Conservation (phyloP, 1,140 invertebrate species). For the Drosophila rhopaloa region DNA sequence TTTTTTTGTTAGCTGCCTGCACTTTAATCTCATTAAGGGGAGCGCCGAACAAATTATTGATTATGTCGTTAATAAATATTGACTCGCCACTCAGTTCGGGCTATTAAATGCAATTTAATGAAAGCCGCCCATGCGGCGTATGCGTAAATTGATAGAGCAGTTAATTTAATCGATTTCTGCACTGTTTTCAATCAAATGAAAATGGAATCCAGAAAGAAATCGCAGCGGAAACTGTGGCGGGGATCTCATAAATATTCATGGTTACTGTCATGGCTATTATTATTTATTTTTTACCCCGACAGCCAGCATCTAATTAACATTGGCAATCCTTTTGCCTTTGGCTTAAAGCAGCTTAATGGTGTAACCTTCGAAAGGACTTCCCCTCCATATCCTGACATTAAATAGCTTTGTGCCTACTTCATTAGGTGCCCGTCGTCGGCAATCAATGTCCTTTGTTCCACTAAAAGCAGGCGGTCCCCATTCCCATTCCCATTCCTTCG, state of each 20-base stretch:
- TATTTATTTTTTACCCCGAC: slow-evolving; percentile 21
- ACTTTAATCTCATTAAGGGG: slow-evolving; percentile 69
- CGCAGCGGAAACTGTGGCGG: slow-evolving; percentile 4
- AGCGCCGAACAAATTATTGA: slow-evolving; percentile 62
- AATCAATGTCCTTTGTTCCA: slow-evolving; percentile 72
- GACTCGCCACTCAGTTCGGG: slow-evolving; percentile 55
- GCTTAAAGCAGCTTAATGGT: slow-evolving; percentile 36
- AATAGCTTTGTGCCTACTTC: slow-evolving; percentile 56
- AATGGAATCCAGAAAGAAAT: slow-evolving; percentile 39
- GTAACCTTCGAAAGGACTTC: slow-evolving; percentile 31
- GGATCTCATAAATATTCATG: slow-evolving; percentile 63
- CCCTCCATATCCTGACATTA: slow-evolving; percentile 14
- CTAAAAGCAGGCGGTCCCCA: slow-evolving; percentile 44
- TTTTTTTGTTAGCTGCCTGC: slow-evolving; percentile 23
- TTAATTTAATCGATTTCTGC: slow-evolving; percentile 57
- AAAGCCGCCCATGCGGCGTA: slow-evolving; percentile 50
- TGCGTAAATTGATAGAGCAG: slow-evolving; percentile 64
- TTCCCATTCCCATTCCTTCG: neutral
- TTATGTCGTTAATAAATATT: slow-evolving; percentile 79
- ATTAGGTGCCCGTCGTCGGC: slow-evolving; percentile 63
- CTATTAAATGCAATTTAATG: slow-evolving; percentile 74
- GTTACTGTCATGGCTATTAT: slow-evolving; percentile 32
- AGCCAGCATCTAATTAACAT: slow-evolving; percentile 59
- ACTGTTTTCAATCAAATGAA: slow-evolving; percentile 52
- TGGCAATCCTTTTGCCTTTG: slow-evolving; percentile 27